These are phyloP conservation scores for Gisinianus flammeolus DNA, from an alignment of 2,888 invertebrate genomes.

Conservation along the genomic window DNA sequence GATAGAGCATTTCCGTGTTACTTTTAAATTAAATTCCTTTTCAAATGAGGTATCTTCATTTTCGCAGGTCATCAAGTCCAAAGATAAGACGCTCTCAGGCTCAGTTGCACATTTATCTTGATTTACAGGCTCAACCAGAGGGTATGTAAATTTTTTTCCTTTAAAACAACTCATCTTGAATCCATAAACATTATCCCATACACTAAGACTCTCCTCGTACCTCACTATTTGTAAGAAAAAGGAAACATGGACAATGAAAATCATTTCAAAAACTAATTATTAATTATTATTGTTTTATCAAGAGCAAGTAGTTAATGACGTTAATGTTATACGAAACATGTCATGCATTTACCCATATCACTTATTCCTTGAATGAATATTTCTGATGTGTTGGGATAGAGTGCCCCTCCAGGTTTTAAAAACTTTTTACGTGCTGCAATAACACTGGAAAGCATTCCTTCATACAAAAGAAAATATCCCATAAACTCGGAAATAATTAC, in stretches of 20 bases:
- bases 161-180: constrained; percentile 93
- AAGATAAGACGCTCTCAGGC: constrained; percentile 70
- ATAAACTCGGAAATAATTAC: constrained; percentile 98
- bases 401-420: constrained; percentile 74
- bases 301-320: not conserved
- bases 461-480: constrained; percentile 96
- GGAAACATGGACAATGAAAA: too few species aligned
- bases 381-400: constrained; percentile 84
- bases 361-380: constrained; percentile 81
- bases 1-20: constrained; percentile 71
- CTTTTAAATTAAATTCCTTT: constrained; percentile 61
- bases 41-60: constrained; percentile 66
- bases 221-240: too few species aligned
- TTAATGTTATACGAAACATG: not conserved
- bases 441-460: constrained; percentile 95
- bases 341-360: constrained; percentile 67
- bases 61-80: constrained; percentile 76
- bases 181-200: constrained; percentile 93
- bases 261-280: constrained; percentile 8
- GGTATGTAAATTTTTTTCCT: constrained; percentile 79
- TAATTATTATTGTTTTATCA: not conserved
- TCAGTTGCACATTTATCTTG: constrained; percentile 72
- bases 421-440: constrained; percentile 85
- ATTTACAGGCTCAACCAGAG: constrained; percentile 72
- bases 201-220: constrained; percentile 70